Evolutionary conservation across 37 sponge, comb jelly and placozoan genomes (phyloP).

Genomic region (Axinella damicornis): DNA sequence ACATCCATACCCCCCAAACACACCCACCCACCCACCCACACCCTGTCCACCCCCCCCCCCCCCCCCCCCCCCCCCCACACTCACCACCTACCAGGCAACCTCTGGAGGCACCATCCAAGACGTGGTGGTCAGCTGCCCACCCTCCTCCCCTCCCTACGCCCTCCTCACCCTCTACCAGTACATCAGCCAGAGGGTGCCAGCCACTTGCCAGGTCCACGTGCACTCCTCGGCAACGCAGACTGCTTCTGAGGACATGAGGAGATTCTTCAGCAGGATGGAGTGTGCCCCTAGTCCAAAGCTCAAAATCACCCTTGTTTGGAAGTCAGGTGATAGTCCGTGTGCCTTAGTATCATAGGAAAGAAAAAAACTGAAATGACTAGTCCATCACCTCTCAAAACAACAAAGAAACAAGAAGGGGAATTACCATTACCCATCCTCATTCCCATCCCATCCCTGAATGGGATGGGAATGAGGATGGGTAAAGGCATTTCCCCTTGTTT

Average conservation of each 20-base stretch:
- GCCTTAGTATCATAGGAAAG: too few species aligned
- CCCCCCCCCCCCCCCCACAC: too few species aligned
- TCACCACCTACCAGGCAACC: not conserved
- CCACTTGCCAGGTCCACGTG: slow-evolving; percentile 29
- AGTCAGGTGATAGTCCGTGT: slow-evolving; percentile 81
- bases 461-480: too few species aligned
- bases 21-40: too few species aligned
- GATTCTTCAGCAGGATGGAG: slow-evolving; percentile 24
- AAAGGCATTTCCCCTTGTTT: too few species aligned
- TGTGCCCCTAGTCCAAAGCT: slow-evolving; percentile 32
- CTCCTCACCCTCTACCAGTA: slow-evolving; percentile 50
- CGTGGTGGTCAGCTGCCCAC: slow-evolving; percentile 66
- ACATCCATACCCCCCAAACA: too few species aligned
- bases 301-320: slow-evolving; percentile 74
- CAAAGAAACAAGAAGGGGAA: too few species aligned
- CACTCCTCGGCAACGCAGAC: slow-evolving; percentile 58
- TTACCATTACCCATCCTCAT: too few species aligned
- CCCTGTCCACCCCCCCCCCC: too few species aligned
- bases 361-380: too few species aligned
- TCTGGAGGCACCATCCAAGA: slow-evolving; percentile 12
- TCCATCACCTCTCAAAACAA: too few species aligned
- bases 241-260: slow-evolving; percentile 2
- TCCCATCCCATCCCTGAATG: too few species aligned
- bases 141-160: slow-evolving; percentile 58
- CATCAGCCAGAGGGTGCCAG: slow-evolving; percentile 21